Percentiles rank a stretch among this genome's conserved stretches.
phyloP scores from a whole-genome alignment of 2,113 vertebrate species.

The Canis aureus region DNA sequence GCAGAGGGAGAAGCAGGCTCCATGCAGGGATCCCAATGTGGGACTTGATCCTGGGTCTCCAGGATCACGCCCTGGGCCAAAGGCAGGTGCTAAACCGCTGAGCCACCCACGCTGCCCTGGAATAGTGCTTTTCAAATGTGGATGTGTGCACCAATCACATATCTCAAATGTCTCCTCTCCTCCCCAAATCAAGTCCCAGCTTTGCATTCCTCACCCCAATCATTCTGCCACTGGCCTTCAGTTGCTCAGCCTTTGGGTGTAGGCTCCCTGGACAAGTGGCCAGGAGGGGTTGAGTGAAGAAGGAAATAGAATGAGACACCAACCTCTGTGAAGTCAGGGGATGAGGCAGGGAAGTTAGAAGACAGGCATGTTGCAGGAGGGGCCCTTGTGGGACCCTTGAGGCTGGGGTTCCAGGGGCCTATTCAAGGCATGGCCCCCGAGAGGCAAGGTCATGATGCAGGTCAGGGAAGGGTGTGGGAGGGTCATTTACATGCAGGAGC shows the following conservation, averaged over 20 bases:
- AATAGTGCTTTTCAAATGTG: not conserved
- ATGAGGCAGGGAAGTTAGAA: not conserved
- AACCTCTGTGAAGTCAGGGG: not conserved
- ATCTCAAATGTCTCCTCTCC: not conserved
- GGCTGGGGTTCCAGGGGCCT: not conserved
- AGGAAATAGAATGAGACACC: not conserved
- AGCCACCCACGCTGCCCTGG: too few species aligned
- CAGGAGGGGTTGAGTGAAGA: not conserved
- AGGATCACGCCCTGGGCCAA: too few species aligned
- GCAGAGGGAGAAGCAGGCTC: too few species aligned
- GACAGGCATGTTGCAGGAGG: fast-evolving
- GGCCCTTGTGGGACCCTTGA: not conserved
- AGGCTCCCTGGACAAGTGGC: too few species aligned
- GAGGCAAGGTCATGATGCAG: not conserved
- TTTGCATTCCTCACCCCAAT: not conserved
- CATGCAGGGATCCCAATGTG: too few species aligned
- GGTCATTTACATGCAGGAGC: not conserved
- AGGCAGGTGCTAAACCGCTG: too few species aligned
- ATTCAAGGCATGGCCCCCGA: not conserved
- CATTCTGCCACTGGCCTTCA: not conserved
- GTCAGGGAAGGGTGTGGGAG: not conserved
- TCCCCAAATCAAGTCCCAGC: not conserved
- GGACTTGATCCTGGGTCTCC: too few species aligned
- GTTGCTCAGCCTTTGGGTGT: not conserved
- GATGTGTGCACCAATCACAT: not conserved